Conservation (phyloP, 2,888 invertebrate genomes). For the Sesamia inferens region DNA sequence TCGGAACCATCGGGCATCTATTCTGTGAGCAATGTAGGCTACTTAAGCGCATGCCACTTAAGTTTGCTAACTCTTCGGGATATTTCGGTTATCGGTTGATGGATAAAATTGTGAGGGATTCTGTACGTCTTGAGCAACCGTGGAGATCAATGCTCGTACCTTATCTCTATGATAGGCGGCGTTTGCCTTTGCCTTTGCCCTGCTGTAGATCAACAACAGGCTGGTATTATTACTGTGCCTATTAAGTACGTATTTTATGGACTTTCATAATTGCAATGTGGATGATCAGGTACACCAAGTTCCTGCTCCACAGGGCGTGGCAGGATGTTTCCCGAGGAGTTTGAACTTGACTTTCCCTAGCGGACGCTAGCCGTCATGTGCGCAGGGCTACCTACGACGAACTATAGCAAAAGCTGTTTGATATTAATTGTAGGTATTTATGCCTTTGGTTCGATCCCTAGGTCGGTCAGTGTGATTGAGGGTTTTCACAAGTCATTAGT, state of each 20-base stretch:
- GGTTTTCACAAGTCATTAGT: neutral
- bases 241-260: neutral
- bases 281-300: conserved; percentile 31
- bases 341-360: conserved; percentile 87
- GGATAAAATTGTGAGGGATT: no score
- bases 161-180: neutral
- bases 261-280: conserved; percentile 48
- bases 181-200: neutral
- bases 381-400: conserved; percentile 63
- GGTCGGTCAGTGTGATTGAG: neutral
- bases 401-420: conserved; percentile 23
- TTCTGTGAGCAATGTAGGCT: no score
- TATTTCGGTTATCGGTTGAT: neutral
- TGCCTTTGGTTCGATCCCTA: no score
- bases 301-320: conserved; percentile 50
- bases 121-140: neutral
- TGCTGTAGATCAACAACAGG: neutral
- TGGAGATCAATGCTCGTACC: neutral
- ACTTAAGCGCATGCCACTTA: no score
- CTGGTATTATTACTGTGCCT: neutral
- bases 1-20: no score
- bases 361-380: conserved; percentile 46
- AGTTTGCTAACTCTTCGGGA: no score
- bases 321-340: conserved; percentile 70
- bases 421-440: neutral